A percentile compares a stretch with the other conserved stretches of the same genome.
Conservation (phyloP, 1,140 invertebrate genomes). For the Bathynomus jamesi region DNA sequence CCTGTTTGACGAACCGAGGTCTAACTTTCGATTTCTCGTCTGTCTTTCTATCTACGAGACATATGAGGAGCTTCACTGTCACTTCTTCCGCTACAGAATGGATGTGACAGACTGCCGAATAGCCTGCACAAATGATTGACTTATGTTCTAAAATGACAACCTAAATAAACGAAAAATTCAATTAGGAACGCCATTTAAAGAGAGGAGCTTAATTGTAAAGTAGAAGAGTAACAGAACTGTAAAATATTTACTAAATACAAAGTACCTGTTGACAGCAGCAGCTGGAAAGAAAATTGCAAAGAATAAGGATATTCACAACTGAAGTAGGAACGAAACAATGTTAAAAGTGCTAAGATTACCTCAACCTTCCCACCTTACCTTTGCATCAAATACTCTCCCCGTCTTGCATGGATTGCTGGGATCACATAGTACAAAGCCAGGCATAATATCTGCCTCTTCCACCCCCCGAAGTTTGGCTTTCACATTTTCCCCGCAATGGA, state of each 20-base stretch:
- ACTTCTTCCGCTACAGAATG: constrained; percentile 97
- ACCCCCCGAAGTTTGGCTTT: constrained; percentile 97
- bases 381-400: constrained; percentile 93
- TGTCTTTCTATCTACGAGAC: constrained; percentile 98
- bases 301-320: no score
- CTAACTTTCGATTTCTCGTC: constrained; percentile 91
- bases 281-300: no score
- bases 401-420: constrained; percentile 86
- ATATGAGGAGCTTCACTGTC: constrained; percentile 92
- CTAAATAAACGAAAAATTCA: no score
- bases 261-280: no score
- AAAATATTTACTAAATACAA: no score
- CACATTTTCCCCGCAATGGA: constrained; percentile 94
- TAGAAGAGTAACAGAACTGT: no score
- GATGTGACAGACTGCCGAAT: constrained; percentile 98
- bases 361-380: no score
- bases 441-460: constrained; percentile 96
- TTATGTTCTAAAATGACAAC: constrained; percentile 98
- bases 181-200: no score
- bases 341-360: no score
- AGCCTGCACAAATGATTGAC: constrained; percentile 98
- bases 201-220: no score
- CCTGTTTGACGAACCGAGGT: constrained; percentile 97
- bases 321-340: no score
- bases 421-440: constrained; percentile 96